Evolutionary conservation across 2,888 invertebrate species (phyloP).

Genomic region (Philaethria dido): DNA sequence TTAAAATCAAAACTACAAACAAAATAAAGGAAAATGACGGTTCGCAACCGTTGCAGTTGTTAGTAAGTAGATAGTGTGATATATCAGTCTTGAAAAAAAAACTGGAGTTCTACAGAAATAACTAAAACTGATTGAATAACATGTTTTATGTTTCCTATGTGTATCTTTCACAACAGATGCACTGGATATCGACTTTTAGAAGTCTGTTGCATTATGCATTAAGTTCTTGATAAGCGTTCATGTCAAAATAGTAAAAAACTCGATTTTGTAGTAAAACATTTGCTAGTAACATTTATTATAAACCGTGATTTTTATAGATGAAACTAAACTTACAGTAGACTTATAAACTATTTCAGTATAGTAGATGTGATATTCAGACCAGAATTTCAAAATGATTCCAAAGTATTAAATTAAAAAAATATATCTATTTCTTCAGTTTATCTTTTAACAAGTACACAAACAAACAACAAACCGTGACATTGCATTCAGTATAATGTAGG

Average conservation of each 20-base stretch:
- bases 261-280: constrained; percentile 34
- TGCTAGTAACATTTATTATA: constrained; percentile 34
- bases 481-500: background rate
- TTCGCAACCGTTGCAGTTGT: no score
- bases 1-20: no score
- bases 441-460: background rate
- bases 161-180: no score
- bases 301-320: constrained; percentile 33
- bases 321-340: constrained; percentile 26
- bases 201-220: constrained; percentile 8
- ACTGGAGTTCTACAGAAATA: no score
- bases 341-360: constrained; percentile 28
- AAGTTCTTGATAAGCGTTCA: constrained; percentile 7
- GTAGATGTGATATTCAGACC: constrained; percentile 31
- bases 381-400: constrained; percentile 32
- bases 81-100: no score
- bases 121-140: no score
- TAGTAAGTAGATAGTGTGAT: no score
- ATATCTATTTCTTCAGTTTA: background rate
- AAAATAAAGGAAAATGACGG: no score
- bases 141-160: no score
- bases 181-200: background rate
- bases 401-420: background rate
- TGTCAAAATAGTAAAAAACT: constrained; percentile 18
- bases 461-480: background rate